Conservation (phyloP, 2,888 invertebrate species). For the Ceriagrion tenellum region DNA sequence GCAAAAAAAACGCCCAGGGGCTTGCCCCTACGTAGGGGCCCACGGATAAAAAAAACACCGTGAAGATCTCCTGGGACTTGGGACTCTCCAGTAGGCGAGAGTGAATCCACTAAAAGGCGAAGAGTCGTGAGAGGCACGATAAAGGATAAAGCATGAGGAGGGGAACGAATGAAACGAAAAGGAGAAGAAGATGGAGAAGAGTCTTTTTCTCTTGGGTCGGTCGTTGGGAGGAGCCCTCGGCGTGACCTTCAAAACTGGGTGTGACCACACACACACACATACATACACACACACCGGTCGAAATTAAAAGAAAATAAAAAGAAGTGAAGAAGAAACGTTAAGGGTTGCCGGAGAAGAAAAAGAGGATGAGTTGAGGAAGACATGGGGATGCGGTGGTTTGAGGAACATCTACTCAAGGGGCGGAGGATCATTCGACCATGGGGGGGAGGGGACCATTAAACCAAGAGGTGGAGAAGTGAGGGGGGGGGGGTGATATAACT, state of each 20-base stretch:
- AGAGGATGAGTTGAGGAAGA: not conserved
- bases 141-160: not conserved
- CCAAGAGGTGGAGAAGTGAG: not conserved
- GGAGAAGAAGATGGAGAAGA: not conserved
- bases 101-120: not conserved
- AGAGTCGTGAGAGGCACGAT: slow-evolving; percentile 7
- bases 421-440: not conserved
- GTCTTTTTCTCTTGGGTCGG: not conserved
- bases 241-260: slow-evolving; percentile 68
- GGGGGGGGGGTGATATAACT: not conserved
- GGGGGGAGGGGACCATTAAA: not conserved
- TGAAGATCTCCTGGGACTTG: not conserved
- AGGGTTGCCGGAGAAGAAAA: not conserved
- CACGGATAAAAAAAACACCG: too few relatives aligned
- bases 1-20: too few relatives aligned
- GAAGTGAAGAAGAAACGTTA: not conserved
- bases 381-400: not conserved
- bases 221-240: slow-evolving; percentile 4
- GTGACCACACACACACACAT: slow-evolving; percentile 25
- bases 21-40: too few relatives aligned
- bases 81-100: not conserved
- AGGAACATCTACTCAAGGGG: too few relatives aligned
- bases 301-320: slow-evolving; percentile 44
- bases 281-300: slow-evolving; percentile 15
- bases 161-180: not conserved